Evolutionary conservation across 2,797 vertebrate genomes (phyloP), one percentile per base, ranked within the genome.

Genomic region (Dendrocincla fuliginosa): DNA sequence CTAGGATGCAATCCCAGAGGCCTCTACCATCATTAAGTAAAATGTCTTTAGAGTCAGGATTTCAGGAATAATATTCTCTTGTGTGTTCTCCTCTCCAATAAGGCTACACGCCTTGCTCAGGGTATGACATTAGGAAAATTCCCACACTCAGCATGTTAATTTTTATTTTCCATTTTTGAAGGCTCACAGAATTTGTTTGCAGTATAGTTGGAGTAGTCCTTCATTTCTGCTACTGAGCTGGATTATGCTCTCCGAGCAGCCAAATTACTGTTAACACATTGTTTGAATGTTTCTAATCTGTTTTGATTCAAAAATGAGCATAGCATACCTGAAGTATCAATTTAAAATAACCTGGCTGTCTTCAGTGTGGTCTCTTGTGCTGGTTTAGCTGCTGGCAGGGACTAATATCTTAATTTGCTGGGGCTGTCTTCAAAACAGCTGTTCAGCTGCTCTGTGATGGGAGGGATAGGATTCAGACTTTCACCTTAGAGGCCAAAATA

Each of bases 121-220:
- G 2, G 2, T 47, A 32, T 44, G 49, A 33, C 32, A 27, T 68
- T 22, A 49, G 35, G 37, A 75, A 80, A 18, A 67, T 41, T 78
- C 30, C 33, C 0, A 0, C 0, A 0, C 23, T 90, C 37, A 23
- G 17, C 16, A 3, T 71, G 14, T 23, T 71, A 53, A 19, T 27
- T 49, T 77, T 60, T 82, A 35, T 63, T 73, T 78, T 73, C 10
- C 19, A 6, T 89, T 77, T 60, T 70, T 84, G 50, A 83, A 49
- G 44, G 9, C 23, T 73, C 47, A 65, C 4, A 25, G 64, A 18
- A 25, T 35, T 69, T 55, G 24, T 84, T 35, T 42, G 19, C 10
- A 50, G 13, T 42, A 10, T 3, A 46, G 22, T 10, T 64, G 53
- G 44, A 89, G 79, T 5, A 39, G 6, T 28, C 57, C 91, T 87